Percentiles rank a stretch among this genome's conserved stretches.
phyloP scores from a whole-genome alignment of 2,888 invertebrate genomes.

The Ferdinandea cuprea region DNA sequence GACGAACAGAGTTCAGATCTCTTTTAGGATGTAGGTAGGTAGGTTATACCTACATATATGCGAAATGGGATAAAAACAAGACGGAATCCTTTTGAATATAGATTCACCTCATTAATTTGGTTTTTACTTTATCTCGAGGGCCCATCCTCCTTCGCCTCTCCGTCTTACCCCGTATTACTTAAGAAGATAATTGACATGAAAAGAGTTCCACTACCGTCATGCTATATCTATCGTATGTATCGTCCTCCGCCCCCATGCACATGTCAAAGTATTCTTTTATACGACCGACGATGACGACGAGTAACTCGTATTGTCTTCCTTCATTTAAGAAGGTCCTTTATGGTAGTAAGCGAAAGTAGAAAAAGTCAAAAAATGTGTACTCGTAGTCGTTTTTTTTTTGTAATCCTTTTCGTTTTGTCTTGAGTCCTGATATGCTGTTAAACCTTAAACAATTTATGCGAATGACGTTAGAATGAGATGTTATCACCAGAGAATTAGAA shows the following conservation, averaged over 20 bases:
- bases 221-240: not conserved
- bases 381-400: not conserved
- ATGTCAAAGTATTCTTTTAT: not conserved
- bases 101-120: slow-evolving; percentile 65
- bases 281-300: too few species aligned
- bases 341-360: slow-evolving; percentile 11
- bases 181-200: slow-evolving; percentile 65
- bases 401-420: slow-evolving; percentile 60
- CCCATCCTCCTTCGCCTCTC: too few species aligned
- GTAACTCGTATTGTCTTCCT: slow-evolving; percentile 34
- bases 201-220: slow-evolving; percentile 39
- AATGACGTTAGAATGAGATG: slow-evolving; percentile 63
- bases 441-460: slow-evolving; percentile 63
- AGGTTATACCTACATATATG: too few species aligned
- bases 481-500: slow-evolving; percentile 60
- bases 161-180: slow-evolving; percentile 19
- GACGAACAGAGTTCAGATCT: too few species aligned
- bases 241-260: not conserved
- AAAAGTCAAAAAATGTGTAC: slow-evolving; percentile 13
- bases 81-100: slow-evolving; percentile 61
- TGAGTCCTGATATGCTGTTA: slow-evolving; percentile 52
- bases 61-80: slow-evolving; percentile 24
- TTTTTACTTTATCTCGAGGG: slow-evolving; percentile 50
- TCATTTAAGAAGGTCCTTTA: slow-evolving; percentile 43
- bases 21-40: slow-evolving; percentile 16